Evolutionary conservation across 92 coral and sea anemone genomes (phyloP).

Genomic region (Blastomussa wellsi): DNA sequence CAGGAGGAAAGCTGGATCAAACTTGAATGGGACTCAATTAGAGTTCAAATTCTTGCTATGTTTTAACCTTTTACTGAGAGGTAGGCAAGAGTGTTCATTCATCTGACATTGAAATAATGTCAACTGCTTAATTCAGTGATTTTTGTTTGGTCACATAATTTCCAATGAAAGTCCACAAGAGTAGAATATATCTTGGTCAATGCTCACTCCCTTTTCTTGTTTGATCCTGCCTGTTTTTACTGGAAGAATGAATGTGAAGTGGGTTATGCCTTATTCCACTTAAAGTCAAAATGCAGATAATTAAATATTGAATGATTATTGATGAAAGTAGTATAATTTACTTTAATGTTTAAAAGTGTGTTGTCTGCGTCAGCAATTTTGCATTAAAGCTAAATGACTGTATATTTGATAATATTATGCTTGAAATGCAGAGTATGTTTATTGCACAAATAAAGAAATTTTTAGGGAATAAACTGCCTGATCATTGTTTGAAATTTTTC

Average conservation of each 20-base stretch:
- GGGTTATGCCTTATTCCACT: neutral
- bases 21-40: neutral
- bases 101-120: neutral
- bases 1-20: neutral
- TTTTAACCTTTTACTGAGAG: neutral
- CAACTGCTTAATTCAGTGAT: neutral
- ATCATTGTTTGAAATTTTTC: too few species aligned
- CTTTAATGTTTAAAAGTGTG: neutral
- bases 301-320: neutral
- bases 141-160: neutral
- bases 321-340: neutral
- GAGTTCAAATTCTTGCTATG: neutral
- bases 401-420: conserved; percentile 36
- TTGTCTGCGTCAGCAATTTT: conserved; percentile 12
- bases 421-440: conserved; percentile 20
- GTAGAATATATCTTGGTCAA: neutral
- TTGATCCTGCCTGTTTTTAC: neutral
- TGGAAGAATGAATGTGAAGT: neutral
- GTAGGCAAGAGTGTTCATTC: neutral
- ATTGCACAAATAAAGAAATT: conserved; percentile 40
- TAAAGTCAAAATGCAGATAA: neutral
- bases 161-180: neutral
- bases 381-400: conserved; percentile 32
- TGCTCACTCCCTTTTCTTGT: neutral
- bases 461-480: conserved; percentile 2